These are phyloP conservation scores for Hemicordylus capensis DNA, from an alignment of 2,113 vertebrate species.

Conservation along the genomic window DNA sequence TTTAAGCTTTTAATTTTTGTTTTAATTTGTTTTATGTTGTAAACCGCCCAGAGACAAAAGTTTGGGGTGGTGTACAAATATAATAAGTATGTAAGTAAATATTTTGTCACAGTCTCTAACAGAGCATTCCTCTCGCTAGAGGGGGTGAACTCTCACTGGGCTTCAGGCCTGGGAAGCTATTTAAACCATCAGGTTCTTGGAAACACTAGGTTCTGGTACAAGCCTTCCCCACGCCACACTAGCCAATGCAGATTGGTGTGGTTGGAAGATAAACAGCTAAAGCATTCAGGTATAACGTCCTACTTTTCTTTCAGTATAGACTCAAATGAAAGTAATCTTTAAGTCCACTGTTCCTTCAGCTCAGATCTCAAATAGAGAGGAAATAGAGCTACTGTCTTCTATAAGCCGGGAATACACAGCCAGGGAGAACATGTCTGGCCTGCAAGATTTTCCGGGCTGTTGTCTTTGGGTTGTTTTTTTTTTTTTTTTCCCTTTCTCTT, in stretches of 20 bases:
- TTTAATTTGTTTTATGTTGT: too few species aligned
- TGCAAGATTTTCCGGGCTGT: conserved; percentile 40
- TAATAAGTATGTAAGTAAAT: too few species aligned
- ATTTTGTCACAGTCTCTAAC: neutral
- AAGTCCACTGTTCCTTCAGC: neutral
- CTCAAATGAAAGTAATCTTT: neutral
- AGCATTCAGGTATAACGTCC: neutral
- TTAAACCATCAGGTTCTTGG: neutral
- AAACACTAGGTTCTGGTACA: neutral
- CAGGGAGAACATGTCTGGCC: neutral
- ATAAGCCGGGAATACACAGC: neutral
- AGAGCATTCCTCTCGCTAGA: neutral
- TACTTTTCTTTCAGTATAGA: neutral
- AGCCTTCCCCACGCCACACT: neutral
- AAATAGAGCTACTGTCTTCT: conserved; percentile 3
- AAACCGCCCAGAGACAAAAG: too few species aligned
- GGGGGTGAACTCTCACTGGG: neutral
- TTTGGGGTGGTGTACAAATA: too few species aligned
- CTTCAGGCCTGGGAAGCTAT: neutral
- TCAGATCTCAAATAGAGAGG: neutral
- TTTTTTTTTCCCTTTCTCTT: too few species aligned
- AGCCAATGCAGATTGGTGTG: neutral
- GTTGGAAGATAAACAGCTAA: neutral
- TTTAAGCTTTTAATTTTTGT: too few species aligned
- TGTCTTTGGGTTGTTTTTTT: neutral